These are phyloP conservation scores for Drosophila willistoni DNA, from an alignment of 1,140 invertebrate genomes.

Conservation along the genomic window DNA sequence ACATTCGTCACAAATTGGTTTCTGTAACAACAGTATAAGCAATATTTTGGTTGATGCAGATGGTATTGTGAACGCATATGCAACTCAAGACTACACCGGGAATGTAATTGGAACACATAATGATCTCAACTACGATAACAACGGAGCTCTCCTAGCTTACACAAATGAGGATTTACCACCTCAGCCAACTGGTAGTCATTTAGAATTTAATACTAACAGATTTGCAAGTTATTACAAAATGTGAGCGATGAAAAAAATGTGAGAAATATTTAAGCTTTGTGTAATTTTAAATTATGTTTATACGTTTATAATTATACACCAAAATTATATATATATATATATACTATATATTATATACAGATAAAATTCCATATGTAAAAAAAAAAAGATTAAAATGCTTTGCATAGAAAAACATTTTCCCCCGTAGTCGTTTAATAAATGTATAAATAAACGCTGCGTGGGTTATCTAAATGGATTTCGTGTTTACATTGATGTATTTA, in stretches of 20 bases:
- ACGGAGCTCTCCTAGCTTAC: slow-evolving; percentile 75
- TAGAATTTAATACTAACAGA: slow-evolving; percentile 80
- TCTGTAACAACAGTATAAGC: slow-evolving; percentile 44
- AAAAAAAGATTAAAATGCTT: slow-evolving; percentile 75
- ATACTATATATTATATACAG: slow-evolving; percentile 48
- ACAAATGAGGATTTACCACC: slow-evolving; percentile 74
- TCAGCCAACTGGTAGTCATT: slow-evolving; percentile 80
- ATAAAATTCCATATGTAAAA: slow-evolving; percentile 77
- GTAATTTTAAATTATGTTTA: slow-evolving; percentile 76
- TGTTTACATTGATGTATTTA: neutral
- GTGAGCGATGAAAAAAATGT: slow-evolving; percentile 62
- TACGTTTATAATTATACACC: slow-evolving; percentile 80
- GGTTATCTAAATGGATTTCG: neutral
- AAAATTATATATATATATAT: slow-evolving; percentile 73
- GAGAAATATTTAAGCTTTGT: slow-evolving; percentile 78
- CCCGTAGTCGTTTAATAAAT: slow-evolving; percentile 23
- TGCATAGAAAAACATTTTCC: slow-evolving; percentile 61
- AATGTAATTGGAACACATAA: slow-evolving; percentile 66
- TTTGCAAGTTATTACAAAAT: slow-evolving; percentile 77
- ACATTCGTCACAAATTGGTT: slow-evolving; percentile 72
- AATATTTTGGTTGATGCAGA: slow-evolving; percentile 60
- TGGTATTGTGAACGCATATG: slow-evolving; percentile 51
- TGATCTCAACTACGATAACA: slow-evolving; percentile 80
- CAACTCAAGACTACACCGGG: slow-evolving; percentile 61
- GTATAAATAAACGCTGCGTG: slow-evolving; percentile 28